Base-by-base conservation (phyloP, 2,888 invertebrate species). In the Melangyna quadrimaculata region DNA sequence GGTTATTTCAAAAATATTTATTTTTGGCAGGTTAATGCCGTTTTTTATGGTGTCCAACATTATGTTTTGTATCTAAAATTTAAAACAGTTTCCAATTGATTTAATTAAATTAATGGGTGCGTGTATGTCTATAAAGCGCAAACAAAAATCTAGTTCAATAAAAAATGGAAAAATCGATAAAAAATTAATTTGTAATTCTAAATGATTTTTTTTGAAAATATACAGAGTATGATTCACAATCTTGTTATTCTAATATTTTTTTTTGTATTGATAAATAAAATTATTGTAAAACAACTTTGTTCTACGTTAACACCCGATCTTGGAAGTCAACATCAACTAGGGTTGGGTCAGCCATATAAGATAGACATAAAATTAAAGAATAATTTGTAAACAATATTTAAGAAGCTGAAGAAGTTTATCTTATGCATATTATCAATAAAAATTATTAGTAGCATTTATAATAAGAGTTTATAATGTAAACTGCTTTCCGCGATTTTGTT, bases 161-260 rank as follows among this genome's bases (percentile, higher is more conserved):
- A 57, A 63, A 43, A 57, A 63, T 63, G 29, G 61, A 61, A 40
- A 40, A 43, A 61, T 40, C 61, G 24, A 43, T 61, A 17, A 27
- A 17, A 27, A 40, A 43, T 43, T 19, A 24, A 29, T 43, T 63
- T 43, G 40, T 24, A n/a, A 24, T 61, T 63, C 17, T 24, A 22
- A 27, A 43, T 9, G 5, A 22, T 3, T n/a, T 59, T 10, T 63
- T 63, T 63, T 63, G 0, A 24, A 37, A 37, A 37, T 22, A 22
- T 17, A 14, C 37, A 2, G 24, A 10, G 3, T 32, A 43, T 63
- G 63, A 63, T 1, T 43, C 63, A 63, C 27, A 43, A 29, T 63
- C 43, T 40, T 2, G 63, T 43, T 63, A 43, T 63, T 29, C 10
- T 29, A 63, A 43, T 63, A 8, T 24, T 12, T 48, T 48, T 12